Percentiles rank a stretch among this genome's conserved stretches.
These are phyloP conservation scores for Drosophila kanapiae DNA, from an alignment of 1,140 invertebrate species.

Conservation along the genomic window DNA sequence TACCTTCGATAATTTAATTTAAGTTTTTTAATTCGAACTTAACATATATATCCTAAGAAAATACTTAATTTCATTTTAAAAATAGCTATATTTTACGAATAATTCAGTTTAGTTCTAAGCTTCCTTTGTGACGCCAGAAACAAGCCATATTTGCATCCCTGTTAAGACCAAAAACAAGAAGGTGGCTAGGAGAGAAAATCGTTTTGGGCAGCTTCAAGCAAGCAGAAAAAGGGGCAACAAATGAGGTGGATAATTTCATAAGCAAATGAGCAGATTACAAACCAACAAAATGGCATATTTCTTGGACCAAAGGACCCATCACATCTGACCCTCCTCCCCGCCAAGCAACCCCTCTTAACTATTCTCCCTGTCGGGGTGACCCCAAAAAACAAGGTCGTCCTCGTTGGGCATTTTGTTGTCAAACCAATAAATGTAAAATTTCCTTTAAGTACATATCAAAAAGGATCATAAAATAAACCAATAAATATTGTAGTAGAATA, in stretches of 20 bases:
- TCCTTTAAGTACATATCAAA: slow-evolving; percentile 81
- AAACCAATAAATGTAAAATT: slow-evolving; percentile 83
- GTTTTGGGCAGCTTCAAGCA: slow-evolving; percentile 53
- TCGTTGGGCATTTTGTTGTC: slow-evolving; percentile 75
- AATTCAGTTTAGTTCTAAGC: neutral
- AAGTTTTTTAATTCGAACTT: too few species aligned
- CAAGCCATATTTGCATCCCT: slow-evolving; percentile 9
- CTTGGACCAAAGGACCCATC: slow-evolving; percentile 64
- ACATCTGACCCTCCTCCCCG: slow-evolving; percentile 28
- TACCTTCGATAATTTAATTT: too few species aligned
- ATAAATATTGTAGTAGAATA: slow-evolving; percentile 69
- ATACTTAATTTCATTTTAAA: neutral
- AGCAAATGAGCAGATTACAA: slow-evolving; percentile 83
- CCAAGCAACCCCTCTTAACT: slow-evolving; percentile 16
- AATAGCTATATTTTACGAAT: neutral
- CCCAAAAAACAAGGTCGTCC: slow-evolving; percentile 40
- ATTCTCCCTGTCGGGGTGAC: slow-evolving; percentile 28
- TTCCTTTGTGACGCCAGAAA: neutral
- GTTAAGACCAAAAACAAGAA: slow-evolving; percentile 1
- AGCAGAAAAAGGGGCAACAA: slow-evolving; percentile 80
- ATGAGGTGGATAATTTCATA: slow-evolving; percentile 83
- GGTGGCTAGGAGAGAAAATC: slow-evolving; percentile 9
- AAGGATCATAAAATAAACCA: slow-evolving; percentile 81
- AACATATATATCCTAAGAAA: too few species aligned
- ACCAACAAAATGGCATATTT: slow-evolving; percentile 73